Conservation (phyloP, 2,797 vertebrate species). For the Pangasius macronema region DNA sequence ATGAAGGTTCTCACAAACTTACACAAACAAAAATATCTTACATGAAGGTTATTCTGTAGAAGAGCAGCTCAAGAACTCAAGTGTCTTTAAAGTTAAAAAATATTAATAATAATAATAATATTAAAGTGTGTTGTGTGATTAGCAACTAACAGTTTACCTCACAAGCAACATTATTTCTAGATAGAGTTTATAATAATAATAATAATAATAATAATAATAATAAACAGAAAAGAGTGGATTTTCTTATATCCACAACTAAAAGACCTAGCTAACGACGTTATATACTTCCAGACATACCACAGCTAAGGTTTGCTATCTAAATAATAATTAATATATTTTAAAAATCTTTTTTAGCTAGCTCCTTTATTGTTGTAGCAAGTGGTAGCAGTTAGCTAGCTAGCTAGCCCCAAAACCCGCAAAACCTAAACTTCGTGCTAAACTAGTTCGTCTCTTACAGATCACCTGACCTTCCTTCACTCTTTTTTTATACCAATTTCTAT, state of each 20-base stretch:
- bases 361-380: conserved; percentile 40
- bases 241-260: neutral
- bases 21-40: too few relatives aligned
- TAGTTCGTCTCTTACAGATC: too few relatives aligned
- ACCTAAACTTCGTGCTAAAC: neutral
- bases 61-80: neutral
- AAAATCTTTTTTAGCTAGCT: neutral
- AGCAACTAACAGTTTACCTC: neutral
- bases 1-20: neutral
- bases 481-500: too few relatives aligned
- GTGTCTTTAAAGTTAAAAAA: neutral
- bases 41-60: neutral
- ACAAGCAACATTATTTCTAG: neutral
- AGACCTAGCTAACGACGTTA: neutral
- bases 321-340: neutral
- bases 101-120: too few relatives aligned
- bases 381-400: neutral
- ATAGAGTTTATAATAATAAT: neutral
- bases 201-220: neutral
- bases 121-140: neutral
- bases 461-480: neutral
- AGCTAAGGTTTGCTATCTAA: neutral
- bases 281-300: neutral
- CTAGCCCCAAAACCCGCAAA: neutral
- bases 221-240: neutral